phyloP scores from a whole-genome alignment of 2,113 vertebrate genomes.

The Oxyura jamaicensis region DNA sequence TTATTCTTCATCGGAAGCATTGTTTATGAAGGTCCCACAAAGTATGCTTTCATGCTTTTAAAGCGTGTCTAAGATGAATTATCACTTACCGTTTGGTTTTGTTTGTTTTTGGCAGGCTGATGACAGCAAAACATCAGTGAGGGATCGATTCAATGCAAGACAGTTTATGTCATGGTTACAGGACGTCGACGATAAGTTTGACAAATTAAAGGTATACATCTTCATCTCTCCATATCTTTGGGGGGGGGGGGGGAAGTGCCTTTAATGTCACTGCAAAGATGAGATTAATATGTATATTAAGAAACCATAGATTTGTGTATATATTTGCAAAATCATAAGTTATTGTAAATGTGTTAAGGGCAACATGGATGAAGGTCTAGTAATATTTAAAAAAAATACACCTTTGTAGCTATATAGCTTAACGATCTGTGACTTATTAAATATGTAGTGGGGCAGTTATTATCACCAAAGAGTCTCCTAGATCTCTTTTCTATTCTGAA shows the following conservation, averaged over 20 bases:
- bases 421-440: background rate
- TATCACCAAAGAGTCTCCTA: background rate
- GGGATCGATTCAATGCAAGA: constrained; percentile 95
- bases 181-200: constrained; percentile 98
- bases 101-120: constrained; percentile 81
- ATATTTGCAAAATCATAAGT: background rate
- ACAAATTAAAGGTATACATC: constrained; percentile 92
- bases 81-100: background rate
- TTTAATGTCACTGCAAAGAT: background rate
- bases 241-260: background rate
- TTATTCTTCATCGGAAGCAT: background rate
- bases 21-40: background rate
- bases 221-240: background rate
- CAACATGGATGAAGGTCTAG: background rate
- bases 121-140: constrained; percentile 95
- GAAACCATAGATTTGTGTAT: background rate
- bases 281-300: background rate
- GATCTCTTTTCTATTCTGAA: background rate
- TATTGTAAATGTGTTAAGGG: background rate
- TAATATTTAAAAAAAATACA: background rate
- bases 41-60: background rate
- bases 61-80: background rate
- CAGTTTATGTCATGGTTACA: constrained; percentile 99
- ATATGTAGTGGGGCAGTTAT: background rate
- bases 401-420: background rate